Conservation (phyloP, 2,113 vertebrate species). For the Pardalotus punctatus region DNA sequence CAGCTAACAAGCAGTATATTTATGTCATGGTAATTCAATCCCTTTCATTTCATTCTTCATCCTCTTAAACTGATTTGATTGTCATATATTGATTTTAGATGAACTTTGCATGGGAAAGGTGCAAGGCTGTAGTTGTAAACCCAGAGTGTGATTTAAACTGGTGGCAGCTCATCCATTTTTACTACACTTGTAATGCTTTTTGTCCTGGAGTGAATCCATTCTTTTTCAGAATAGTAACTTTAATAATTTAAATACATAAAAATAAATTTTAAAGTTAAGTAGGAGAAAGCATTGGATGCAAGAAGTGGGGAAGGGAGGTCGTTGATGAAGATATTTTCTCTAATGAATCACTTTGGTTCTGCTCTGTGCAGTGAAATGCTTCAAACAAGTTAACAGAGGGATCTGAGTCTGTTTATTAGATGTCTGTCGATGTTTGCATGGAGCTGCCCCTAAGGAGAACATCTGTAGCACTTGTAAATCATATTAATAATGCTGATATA, state of each 20-base stretch:
- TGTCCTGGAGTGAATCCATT: background rate
- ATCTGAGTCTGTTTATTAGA: background rate
- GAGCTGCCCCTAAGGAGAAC: background rate
- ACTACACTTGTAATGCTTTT: background rate
- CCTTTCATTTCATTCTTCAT: constrained; percentile 3
- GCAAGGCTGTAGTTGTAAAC: background rate
- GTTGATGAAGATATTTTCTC: background rate
- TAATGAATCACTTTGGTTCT: background rate
- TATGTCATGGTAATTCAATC: constrained; percentile 16
- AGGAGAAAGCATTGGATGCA: background rate
- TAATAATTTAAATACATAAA: background rate
- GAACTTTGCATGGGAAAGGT: background rate
- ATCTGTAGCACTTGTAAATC: background rate
- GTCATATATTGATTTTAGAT: background rate
- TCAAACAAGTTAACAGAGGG: background rate
- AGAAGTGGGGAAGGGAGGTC: background rate
- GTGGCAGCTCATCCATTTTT: background rate
- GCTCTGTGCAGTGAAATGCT: background rate
- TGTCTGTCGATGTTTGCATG: background rate
- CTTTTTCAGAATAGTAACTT: background rate
- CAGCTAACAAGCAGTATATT: constrained; percentile 23
- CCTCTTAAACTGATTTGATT: background rate
- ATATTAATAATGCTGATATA: background rate
- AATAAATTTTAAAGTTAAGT: background rate
- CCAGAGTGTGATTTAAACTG: background rate